Conservation (phyloP, 2,113 vertebrate genomes). For the Corvus moneduloides region DNA sequence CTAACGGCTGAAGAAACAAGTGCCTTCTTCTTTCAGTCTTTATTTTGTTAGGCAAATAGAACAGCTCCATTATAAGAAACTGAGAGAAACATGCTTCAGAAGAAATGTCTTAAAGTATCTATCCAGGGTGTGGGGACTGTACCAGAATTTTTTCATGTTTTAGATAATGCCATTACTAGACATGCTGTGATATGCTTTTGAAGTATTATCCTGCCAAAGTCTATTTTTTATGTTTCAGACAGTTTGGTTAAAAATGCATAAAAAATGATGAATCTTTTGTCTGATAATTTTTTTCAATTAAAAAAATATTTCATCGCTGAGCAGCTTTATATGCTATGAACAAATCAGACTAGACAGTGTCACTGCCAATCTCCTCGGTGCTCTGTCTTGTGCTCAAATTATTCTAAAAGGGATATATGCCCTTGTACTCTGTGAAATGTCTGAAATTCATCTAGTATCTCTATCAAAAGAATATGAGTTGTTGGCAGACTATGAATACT, state of each 20-base stretch:
- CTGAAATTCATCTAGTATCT: background rate
- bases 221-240: background rate
- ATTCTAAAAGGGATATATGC: conserved; percentile 20
- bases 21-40: background rate
- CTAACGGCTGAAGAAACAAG: background rate
- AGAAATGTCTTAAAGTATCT: background rate
- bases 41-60: background rate
- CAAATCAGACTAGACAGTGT: conserved; percentile 12
- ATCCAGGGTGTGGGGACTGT: background rate
- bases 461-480: background rate
- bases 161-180: background rate
- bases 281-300: conserved; percentile 12
- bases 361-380: background rate
- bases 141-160: background rate
- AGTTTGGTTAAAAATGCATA: background rate
- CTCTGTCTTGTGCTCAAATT: conserved; percentile 20
- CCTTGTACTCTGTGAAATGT: background rate
- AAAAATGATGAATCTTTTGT: background rate
- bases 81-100: background rate
- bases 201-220: background rate
- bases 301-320: background rate
- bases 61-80: background rate
- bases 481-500: background rate
- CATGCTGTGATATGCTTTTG: background rate
- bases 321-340: background rate